Evolutionary conservation across 2,113 vertebrate genomes (phyloP).

Genomic region (Telmatochromis brichardi): DNA sequence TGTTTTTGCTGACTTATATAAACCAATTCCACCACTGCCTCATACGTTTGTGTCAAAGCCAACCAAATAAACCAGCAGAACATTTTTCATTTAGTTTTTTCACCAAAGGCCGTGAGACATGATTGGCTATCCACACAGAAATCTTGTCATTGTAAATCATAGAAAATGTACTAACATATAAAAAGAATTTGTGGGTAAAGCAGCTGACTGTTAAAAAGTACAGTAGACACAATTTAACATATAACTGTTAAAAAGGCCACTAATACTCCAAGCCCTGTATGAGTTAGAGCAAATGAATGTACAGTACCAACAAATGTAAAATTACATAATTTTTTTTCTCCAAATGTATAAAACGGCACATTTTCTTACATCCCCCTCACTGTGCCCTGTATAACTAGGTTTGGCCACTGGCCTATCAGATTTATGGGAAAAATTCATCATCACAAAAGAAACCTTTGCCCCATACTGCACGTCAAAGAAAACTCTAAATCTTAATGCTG

Average conservation of each 20-base stretch:
- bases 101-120: not conserved
- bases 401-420: not conserved
- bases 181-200: not conserved
- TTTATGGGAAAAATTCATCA: slow-evolving; percentile 2
- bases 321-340: not conserved
- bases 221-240: not conserved
- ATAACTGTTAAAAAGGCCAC: not conserved
- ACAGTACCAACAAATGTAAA: not conserved
- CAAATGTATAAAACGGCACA: not conserved
- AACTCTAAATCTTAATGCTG: slow-evolving; percentile 34
- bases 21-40: not conserved
- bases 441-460: not conserved
- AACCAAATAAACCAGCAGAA: not conserved
- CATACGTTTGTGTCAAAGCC: not conserved
- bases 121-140: not conserved
- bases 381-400: not conserved
- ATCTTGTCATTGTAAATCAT: not conserved
- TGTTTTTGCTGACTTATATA: not conserved
- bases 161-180: not conserved
- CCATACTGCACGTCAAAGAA: slow-evolving; percentile 4
- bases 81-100: not conserved
- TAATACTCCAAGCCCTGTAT: not conserved
- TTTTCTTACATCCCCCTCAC: not conserved
- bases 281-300: not conserved
- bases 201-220: not conserved